Evolutionary conservation across 2,113 vertebrate species (phyloP).

Genomic region (Thermophis baileyi): DNA sequence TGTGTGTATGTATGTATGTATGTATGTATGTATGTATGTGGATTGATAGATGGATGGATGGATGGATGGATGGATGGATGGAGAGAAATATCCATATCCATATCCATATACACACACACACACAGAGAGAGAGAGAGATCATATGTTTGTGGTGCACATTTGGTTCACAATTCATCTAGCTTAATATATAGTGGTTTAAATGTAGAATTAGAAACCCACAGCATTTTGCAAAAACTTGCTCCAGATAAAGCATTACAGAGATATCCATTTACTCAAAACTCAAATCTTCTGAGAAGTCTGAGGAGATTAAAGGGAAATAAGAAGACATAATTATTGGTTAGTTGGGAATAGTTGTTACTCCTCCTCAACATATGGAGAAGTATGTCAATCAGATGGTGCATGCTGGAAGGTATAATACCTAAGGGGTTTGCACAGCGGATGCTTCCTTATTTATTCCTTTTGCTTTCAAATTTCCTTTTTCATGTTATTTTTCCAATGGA

Average conservation of each 20-base stretch:
- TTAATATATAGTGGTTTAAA: conserved; percentile 45
- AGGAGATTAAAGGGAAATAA: conserved; percentile 70
- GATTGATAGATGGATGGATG: too few relatives aligned
- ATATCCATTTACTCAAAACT: conserved; percentile 64
- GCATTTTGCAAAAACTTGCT: conserved; percentile 29
- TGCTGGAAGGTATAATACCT: conserved; percentile 69
- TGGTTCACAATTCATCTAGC: background rate
- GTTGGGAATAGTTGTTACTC: conserved; percentile 67
- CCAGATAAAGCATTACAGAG: conserved; percentile 54
- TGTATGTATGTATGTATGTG: too few relatives aligned
- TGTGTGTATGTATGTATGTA: background rate
- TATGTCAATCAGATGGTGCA: conserved; percentile 69
- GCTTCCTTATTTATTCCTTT: conserved; percentile 66
- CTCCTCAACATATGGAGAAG: conserved; percentile 70
- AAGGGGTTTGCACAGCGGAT: conserved; percentile 58
- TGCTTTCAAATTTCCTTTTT: conserved; percentile 65
- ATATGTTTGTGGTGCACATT: fast-evolving
- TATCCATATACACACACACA: too few relatives aligned
- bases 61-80: too few relatives aligned
- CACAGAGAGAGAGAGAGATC: background rate
- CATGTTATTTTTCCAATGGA: conserved; percentile 64
- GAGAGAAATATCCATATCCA: too few relatives aligned
- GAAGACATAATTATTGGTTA: conserved; percentile 68
- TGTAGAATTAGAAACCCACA: background rate
- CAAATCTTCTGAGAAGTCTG: conserved; percentile 59